Evolutionary conservation across 2,797 vertebrate genomes (phyloP).

Genomic region (Poeciliopsis gracilis): DNA sequence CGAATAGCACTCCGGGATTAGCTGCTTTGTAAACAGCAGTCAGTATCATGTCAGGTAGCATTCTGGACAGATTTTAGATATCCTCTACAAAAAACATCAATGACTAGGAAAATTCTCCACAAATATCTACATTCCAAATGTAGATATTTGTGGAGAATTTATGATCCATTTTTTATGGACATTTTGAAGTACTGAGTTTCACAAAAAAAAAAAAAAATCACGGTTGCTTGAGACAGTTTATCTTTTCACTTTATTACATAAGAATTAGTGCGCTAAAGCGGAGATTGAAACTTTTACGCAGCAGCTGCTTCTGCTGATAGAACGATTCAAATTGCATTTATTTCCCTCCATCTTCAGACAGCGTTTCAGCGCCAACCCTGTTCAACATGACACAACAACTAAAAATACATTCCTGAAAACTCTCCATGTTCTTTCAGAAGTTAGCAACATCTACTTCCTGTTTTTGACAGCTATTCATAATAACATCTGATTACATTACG

Average conservation of each 20-base stretch:
- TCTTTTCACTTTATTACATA: background rate
- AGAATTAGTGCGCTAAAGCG: background rate
- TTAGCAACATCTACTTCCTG: background rate
- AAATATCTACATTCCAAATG: background rate
- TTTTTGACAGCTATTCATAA: background rate
- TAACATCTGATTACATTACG: background rate
- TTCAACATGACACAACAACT: background rate
- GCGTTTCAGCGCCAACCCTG: background rate
- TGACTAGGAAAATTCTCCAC: background rate
- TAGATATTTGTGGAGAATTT: no score
- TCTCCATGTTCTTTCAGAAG: background rate
- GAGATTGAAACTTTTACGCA: background rate
- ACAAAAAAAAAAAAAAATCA: background rate
- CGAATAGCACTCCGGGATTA: background rate
- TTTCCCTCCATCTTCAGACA: background rate
- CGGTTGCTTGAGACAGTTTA: background rate
- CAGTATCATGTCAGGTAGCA: background rate
- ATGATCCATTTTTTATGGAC: background rate
- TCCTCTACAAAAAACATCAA: background rate
- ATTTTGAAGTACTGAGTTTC: background rate
- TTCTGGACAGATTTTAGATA: background rate
- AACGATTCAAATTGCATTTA: background rate
- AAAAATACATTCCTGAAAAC: background rate
- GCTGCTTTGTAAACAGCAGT: background rate
- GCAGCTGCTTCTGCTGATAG: no score